Conservation (phyloP, 1,140 invertebrate genomes). For the Caenorhabditis brenneri region DNA sequence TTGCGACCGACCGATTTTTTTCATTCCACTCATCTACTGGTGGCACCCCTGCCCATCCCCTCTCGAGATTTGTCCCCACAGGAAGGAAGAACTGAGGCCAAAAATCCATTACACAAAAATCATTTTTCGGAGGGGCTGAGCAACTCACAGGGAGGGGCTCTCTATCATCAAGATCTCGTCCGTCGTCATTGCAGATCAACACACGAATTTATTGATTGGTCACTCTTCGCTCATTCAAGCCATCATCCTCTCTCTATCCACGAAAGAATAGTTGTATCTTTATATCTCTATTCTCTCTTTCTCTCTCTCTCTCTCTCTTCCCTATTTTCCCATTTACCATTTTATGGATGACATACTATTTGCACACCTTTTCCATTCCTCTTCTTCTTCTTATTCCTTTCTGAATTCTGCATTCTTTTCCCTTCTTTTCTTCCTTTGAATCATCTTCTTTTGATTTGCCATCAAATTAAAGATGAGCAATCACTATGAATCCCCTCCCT, state of each 20-base stretch:
- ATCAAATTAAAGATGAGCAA: neutral
- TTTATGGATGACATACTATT: slow-evolving; percentile 6
- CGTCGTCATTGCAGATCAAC: too few species aligned
- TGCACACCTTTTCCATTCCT: slow-evolving; percentile 1
- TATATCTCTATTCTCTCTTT: neutral
- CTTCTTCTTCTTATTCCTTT: too few species aligned
- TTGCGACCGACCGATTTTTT: too few species aligned
- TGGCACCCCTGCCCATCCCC: neutral
- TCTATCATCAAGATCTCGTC: slow-evolving; percentile 41
- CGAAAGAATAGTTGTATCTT: neutral
- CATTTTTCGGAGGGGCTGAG: too few species aligned
- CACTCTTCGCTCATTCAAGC: too few species aligned
- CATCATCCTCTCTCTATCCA: too few species aligned
- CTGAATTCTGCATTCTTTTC: too few species aligned
- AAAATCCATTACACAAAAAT: too few species aligned
- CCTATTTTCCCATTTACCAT: neutral
- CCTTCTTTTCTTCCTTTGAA: neutral
- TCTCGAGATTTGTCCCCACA: neutral
- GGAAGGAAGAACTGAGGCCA: too few species aligned
- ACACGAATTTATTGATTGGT: slow-evolving; percentile 24
- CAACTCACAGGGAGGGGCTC: too few species aligned
- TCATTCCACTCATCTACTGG: neutral
- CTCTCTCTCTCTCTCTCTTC: neutral
- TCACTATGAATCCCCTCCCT: neutral
- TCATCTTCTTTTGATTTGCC: neutral